Evolutionary conservation across 2,113 vertebrate species (phyloP), one percentile per base, ranked within the genome.

Genomic region (Silurus asotus): DNA sequence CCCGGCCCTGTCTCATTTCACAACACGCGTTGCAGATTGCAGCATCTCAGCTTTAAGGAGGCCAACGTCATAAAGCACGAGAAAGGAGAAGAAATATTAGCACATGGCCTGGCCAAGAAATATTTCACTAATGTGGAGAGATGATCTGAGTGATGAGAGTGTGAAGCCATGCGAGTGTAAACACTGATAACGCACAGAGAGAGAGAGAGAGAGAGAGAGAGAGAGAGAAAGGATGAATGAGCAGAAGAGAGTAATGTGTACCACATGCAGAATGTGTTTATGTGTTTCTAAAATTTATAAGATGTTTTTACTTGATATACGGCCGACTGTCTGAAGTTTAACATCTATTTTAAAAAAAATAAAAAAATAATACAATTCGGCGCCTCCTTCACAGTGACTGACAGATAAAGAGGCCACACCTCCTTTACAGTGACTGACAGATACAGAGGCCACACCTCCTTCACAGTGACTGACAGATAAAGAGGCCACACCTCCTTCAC

Each of bases 1-100:
- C 10, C 7, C 56, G 28, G 58, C 78, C 28, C 13, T 25, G 78
- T 81, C 59, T 81, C 20, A 81, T 81, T 64, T 62, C 78, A 81
- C 58, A 81, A 62, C 28, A 14, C 58, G 23, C 28, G 3, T 28
- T 48, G n/a, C 20, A 37, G 28, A 81, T 81, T 48, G 28, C 78
- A 59, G 56, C 58, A 5, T 19, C 37, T 37, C 20, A 37, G 20
- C 58, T 81, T 81, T 23, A 70, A 76, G 74, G 74, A 45, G 45
- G 78, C n/a, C 78, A 81, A 8, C 37, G 28, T 81, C 28, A 81
- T 62, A 59, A 62, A 23, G 83, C 6, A 2, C 7, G 51, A 25
- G 51, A 55, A 23, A 76, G 74, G 11, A 76, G 74, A 25, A 55
- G 23, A 76, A 25, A 15, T 15, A 76, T 76, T 76, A 55, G 49